Percentiles rank a stretch among this genome's conserved stretches.
phyloP scores from a whole-genome alignment of 2,113 vertebrate genomes.

The Pluvialis apricaria region DNA sequence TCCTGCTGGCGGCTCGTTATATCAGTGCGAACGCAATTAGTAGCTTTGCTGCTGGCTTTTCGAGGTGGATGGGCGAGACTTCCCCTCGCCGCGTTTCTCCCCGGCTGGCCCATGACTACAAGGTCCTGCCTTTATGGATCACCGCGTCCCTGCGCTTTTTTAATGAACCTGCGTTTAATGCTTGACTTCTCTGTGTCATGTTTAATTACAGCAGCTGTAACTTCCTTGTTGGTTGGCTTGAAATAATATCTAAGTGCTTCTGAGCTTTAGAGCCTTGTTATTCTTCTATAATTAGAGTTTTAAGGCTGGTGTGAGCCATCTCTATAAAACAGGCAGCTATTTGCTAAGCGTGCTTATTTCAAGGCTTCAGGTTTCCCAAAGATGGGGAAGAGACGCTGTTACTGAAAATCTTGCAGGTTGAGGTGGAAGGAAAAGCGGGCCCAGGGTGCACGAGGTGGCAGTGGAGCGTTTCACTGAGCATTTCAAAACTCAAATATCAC shows the following conservation, averaged over 20 bases:
- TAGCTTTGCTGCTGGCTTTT: background rate
- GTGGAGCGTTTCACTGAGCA: background rate
- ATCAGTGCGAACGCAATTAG: background rate
- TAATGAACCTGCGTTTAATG: slow-evolving; percentile 69
- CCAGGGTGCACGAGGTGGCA: background rate
- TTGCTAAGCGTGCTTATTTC: background rate
- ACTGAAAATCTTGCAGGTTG: background rate
- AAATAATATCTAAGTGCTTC: slow-evolving; percentile 64
- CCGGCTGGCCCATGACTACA: background rate
- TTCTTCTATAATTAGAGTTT: slow-evolving; percentile 61
- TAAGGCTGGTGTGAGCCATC: slow-evolving; percentile 37
- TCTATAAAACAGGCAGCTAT: background rate
- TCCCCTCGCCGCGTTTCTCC: background rate
- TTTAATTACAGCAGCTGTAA: slow-evolving; percentile 70
- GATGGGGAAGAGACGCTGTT: background rate
- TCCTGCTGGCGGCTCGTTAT: background rate
- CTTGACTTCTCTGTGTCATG: slow-evolving; percentile 64
- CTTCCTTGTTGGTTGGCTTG: slow-evolving; percentile 42
- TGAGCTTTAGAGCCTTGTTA: slow-evolving; percentile 61
- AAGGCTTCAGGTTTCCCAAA: background rate
- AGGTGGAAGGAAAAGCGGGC: background rate
- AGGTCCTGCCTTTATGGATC: slow-evolving; percentile 61
- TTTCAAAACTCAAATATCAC: background rate
- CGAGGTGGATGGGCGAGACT: background rate
- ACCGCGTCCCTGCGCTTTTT: background rate